Base-by-base conservation (phyloP, 2,113 vertebrate species). In the Guaruba guarouba region DNA sequence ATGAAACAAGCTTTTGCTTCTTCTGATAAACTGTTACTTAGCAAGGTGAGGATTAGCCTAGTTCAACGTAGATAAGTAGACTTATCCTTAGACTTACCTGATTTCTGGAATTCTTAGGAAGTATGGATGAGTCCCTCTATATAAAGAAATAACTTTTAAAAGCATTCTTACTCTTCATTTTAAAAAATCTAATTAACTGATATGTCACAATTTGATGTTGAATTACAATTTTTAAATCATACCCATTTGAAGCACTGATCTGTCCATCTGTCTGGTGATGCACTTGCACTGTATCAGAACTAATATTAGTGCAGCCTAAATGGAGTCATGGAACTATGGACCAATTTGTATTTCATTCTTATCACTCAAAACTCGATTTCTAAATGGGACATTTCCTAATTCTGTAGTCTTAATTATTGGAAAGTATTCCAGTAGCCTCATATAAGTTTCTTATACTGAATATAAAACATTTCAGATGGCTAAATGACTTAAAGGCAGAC, bases 341-440 rank as follows among this genome's bases (percentile, higher is more conserved):
- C 64, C 69, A 68, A 68, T 86, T 88, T 84, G 7, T 88, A 16
- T 86, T 86, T 84, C 71, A 31, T 81, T 84, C 76, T 95, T 84
- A 90, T 86, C 55, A 64, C 18, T 92, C 61, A 70, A 54, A 95
- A 90, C 77, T 95, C 80, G 59, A 27, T 95, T 96, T 90, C 68
- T 44, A 95, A 88, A 88, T 78, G 48, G 90, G 46, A 54, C 75
- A 81, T 78, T 95, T 91, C 71, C 90, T 95, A 69, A 83, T 95
- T 93, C 24, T 71, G 17, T 52, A 29, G 17, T n/a, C 73, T 78
- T 62, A 22, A 64, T 78, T 86, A 75, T 52, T 86, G 69, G 33
- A 66, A 86, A 93, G 51, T 87, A 77, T 67, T 96, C 41, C 55
- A 35, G 59, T 39, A 52, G n/a, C 33, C 28, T 74, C 43, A 3